Conservation (phyloP, 2,113 vertebrate species). For the Dipodomys stephensi region DNA sequence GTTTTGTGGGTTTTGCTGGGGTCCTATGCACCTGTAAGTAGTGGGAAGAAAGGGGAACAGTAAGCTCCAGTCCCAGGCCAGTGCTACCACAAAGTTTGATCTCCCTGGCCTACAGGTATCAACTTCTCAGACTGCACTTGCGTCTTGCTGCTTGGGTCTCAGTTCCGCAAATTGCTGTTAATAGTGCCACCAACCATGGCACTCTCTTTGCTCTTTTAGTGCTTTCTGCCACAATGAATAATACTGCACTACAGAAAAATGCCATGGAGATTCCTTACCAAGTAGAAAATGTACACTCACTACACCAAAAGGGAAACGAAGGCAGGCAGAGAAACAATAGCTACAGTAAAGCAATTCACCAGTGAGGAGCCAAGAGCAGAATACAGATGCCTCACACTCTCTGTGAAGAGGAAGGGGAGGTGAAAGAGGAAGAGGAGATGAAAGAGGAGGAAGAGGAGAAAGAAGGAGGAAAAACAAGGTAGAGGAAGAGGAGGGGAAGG, state of each 20-base stretch:
- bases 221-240: conserved; percentile 16
- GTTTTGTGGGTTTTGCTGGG: not conserved
- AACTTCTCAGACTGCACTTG: not conserved
- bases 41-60: not conserved
- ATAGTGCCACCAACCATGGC: conserved; percentile 42
- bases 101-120: not conserved
- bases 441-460: not conserved
- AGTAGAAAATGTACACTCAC: not conserved
- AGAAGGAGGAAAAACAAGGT: fast-evolving
- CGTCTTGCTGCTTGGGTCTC: not conserved
- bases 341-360: not conserved
- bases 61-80: not conserved
- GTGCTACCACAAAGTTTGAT: not conserved
- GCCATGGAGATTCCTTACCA: not conserved
- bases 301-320: not conserved
- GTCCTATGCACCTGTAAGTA: not conserved
- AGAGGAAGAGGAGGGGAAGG: not conserved
- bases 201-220: not conserved
- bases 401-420: not conserved
- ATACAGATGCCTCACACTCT: not conserved
- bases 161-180: conserved; percentile 57
- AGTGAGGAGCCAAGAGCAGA: not conserved
- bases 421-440: not conserved
- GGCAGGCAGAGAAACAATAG: not conserved
- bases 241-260: not conserved